These are phyloP conservation scores for Prinia subflava DNA, from an alignment of 2,113 vertebrate species.

Conservation along the genomic window DNA sequence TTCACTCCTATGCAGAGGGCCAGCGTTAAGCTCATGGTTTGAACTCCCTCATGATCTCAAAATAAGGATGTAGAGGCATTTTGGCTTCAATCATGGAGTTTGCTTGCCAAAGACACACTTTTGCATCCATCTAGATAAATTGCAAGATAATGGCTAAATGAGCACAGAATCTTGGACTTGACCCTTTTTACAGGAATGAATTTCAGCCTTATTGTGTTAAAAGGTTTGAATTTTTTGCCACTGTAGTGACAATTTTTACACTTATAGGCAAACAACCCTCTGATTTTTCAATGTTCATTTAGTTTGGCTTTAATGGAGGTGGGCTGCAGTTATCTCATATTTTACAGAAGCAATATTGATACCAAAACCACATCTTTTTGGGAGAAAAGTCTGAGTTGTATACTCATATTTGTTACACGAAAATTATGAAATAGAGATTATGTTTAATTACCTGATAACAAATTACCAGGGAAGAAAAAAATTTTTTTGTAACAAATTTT, in stretches of 20 bases:
- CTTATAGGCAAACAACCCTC: background rate
- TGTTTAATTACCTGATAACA: background rate
- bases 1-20: constrained; percentile 4
- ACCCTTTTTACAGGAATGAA: constrained; percentile 41
- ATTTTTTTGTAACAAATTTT: background rate
- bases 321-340: background rate
- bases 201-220: background rate
- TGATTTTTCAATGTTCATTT: background rate
- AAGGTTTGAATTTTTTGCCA: background rate
- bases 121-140: background rate
- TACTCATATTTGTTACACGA: background rate
- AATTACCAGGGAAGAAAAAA: background rate
- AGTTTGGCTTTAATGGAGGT: background rate
- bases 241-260: background rate
- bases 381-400: background rate
- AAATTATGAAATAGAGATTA: background rate
- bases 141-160: background rate
- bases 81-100: background rate
- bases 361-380: background rate
- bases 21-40: background rate
- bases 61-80: background rate
- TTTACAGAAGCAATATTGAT: background rate
- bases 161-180: background rate
- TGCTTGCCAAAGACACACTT: background rate
- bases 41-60: background rate